phyloP scores from a whole-genome alignment of 1,140 invertebrate genomes.

The Aphis gossypii region DNA sequence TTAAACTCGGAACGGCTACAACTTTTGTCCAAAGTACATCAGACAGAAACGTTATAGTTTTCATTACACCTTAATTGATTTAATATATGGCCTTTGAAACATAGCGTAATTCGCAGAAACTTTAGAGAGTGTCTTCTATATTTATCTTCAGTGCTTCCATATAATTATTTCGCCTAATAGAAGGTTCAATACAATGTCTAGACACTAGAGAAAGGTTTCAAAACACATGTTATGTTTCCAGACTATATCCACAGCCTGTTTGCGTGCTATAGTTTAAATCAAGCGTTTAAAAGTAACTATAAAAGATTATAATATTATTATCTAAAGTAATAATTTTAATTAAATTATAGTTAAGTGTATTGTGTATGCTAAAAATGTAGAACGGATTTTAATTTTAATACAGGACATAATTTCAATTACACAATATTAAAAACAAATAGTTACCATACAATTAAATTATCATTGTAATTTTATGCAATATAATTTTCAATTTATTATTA shows the following conservation, averaged over 20 bases:
- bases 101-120: background rate
- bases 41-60: slow-evolving; percentile 27
- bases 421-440: background rate
- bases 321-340: background rate
- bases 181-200: background rate
- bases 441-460: background rate
- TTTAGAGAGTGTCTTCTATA: background rate
- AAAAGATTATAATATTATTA: too few species aligned
- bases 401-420: background rate
- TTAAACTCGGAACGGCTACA: background rate
- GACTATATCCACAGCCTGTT: background rate
- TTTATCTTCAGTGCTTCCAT: background rate
- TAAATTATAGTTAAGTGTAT: background rate
- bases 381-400: background rate
- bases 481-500: background rate
- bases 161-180: slow-evolving; percentile 23
- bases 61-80: slow-evolving; percentile 34
- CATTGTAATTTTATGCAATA: background rate
- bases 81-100: slow-evolving; percentile 35
- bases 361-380: background rate
- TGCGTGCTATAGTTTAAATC: background rate
- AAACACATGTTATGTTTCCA: slow-evolving; percentile 11
- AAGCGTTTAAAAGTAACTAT: background rate
- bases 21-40: slow-evolving; percentile 28
- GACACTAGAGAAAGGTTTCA: background rate